A percentile compares a stretch with the other conserved stretches of the same genome.
phyloP scores from a whole-genome alignment of 2,888 invertebrate genomes.

The Eupithecia pulchellata region DNA sequence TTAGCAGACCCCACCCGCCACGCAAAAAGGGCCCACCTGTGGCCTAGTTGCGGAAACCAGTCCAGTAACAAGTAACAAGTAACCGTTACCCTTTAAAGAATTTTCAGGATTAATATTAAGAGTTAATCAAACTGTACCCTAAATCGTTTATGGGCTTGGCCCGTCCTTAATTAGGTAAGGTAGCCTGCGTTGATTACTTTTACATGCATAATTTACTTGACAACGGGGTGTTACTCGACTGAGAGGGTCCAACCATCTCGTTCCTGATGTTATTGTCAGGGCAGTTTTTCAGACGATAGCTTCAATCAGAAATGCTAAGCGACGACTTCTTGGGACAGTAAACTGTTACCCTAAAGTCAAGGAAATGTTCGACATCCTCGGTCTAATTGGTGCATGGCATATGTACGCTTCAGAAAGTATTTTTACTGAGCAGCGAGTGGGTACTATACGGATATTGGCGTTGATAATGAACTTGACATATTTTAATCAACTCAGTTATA shows the following conservation, averaged over 20 bases:
- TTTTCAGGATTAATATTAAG: conserved; percentile 37
- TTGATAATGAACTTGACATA: not conserved
- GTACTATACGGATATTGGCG: not conserved
- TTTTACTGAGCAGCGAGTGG: not conserved
- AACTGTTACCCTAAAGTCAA: not conserved
- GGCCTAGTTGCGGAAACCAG: too few species aligned
- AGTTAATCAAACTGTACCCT: conserved; percentile 45
- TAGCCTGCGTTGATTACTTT: conserved; percentile 37
- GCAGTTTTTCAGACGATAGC: not conserved
- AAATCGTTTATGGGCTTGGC: conserved; percentile 39
- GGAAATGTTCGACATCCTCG: not conserved
- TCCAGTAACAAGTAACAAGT: too few species aligned
- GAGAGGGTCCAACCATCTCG: not conserved
- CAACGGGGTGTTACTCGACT: conserved; percentile 2
- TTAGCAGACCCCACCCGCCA: too few species aligned
- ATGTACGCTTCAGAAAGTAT: not conserved
- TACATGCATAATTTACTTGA: conserved; percentile 34
- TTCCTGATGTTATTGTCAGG: not conserved
- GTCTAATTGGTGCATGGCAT: not conserved
- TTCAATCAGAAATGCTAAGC: not conserved
- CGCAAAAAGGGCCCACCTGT: too few species aligned
- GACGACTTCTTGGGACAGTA: not conserved
- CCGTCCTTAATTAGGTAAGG: conserved; percentile 33
- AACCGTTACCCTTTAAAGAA: too few species aligned
- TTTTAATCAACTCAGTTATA: too few species aligned